phyloP scores from a whole-genome alignment of 2,888 invertebrate genomes.

The Smittia aterrima region DNA sequence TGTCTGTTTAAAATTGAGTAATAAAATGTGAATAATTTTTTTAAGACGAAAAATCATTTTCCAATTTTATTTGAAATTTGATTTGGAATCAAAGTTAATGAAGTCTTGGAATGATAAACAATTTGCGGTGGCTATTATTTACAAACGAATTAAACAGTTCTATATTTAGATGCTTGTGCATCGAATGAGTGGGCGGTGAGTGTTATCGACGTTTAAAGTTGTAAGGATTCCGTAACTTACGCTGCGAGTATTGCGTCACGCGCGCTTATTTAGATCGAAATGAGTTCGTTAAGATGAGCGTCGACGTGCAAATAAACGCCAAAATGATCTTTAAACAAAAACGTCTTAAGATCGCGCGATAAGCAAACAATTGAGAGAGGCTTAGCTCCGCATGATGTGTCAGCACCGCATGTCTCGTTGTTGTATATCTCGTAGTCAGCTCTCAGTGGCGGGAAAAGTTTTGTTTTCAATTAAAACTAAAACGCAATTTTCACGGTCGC shows the following conservation, averaged over 20 bases:
- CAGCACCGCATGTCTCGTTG: too few relatives aligned
- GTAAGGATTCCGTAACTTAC: background rate
- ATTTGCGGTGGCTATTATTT: background rate
- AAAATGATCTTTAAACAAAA: too few relatives aligned
- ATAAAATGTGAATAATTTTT: background rate
- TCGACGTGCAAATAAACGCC: too few relatives aligned
- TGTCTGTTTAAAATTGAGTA: background rate
- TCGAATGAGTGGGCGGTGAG: background rate
- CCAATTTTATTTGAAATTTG: background rate
- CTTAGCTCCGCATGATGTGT: too few relatives aligned
- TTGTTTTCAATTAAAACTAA: too few relatives aligned
- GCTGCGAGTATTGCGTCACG: background rate
- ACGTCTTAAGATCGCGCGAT: too few relatives aligned
- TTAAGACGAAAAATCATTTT: background rate
- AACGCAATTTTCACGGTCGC: too few relatives aligned
- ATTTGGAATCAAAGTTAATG: background rate
- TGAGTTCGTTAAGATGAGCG: too few relatives aligned
- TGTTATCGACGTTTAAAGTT: background rate
- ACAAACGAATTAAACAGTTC: background rate
- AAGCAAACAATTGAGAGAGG: too few relatives aligned
- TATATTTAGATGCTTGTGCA: background rate
- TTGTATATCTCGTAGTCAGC: too few relatives aligned
- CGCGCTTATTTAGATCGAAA: background rate
- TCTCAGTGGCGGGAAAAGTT: too few relatives aligned
- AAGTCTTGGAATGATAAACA: background rate